A percentile compares a stretch with the other conserved stretches of the same genome.
Evolutionary conservation across 2,888 invertebrate species (phyloP).

Genomic region (Acronicta aceris): DNA sequence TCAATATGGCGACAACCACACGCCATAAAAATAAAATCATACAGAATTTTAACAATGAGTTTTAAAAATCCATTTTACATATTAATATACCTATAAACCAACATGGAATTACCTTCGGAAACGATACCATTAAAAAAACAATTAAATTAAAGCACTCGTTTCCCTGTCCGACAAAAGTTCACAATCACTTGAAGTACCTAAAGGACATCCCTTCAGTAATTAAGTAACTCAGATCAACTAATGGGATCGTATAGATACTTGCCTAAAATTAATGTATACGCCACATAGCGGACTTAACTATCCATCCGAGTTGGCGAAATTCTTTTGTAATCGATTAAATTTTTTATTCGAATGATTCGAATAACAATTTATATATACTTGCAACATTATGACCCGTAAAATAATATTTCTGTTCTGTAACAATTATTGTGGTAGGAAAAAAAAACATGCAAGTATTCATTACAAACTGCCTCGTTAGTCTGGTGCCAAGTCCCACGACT

Average conservation of each 20-base stretch:
- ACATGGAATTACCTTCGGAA: background rate
- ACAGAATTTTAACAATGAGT: no score
- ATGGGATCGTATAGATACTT: conserved; percentile 39
- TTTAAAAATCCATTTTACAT: no score
- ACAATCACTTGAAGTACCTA: conserved; percentile 17
- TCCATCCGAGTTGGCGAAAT: background rate
- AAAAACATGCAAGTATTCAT: no score
- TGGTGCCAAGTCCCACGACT: no score
- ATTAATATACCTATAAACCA: no score
- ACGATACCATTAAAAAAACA: background rate
- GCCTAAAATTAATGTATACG: conserved; percentile 42
- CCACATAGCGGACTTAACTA: conserved; percentile 11
- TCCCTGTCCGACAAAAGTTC: conserved; percentile 10
- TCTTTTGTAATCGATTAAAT: conserved; percentile 14
- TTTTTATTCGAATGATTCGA: conserved; percentile 34
- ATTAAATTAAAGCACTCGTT: background rate
- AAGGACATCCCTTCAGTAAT: conserved; percentile 33
- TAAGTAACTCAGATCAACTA: conserved; percentile 31
- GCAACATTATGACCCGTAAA: no score
- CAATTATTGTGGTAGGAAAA: no score
- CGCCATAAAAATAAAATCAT: no score
- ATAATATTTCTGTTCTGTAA: no score
- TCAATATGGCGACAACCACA: no score
- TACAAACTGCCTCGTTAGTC: no score
- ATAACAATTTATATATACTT: no score